A percentile compares a stretch with the other conserved stretches of the same genome.
phyloP scores from a whole-genome alignment of 2,113 vertebrate species.

The Elgaria multicarinata region DNA sequence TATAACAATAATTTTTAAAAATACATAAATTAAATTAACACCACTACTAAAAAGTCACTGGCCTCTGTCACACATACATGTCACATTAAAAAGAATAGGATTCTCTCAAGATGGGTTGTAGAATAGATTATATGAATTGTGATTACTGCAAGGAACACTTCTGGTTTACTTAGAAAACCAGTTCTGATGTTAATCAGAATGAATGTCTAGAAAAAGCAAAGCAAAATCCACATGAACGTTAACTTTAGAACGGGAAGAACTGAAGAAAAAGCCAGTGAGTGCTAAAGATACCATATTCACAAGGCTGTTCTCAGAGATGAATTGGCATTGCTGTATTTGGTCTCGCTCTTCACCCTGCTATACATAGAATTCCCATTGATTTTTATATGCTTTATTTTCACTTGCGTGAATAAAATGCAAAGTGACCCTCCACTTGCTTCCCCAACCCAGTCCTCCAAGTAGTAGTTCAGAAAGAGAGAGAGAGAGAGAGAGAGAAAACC shows the following conservation, averaged over 20 bases:
- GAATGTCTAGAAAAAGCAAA: neutral
- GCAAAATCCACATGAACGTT: neutral
- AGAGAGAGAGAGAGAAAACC: no score
- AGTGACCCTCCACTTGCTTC: neutral
- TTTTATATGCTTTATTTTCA: neutral
- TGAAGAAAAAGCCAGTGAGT: neutral
- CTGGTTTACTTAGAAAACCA: neutral
- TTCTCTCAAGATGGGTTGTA: neutral
- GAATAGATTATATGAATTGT: neutral
- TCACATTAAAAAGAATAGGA: neutral
- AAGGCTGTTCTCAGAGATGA: neutral
- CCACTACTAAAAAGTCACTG: neutral
- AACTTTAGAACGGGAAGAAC: neutral
- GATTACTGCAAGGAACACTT: neutral
- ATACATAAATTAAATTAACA: neutral
- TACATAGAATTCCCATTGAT: neutral
- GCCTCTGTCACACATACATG: no score
- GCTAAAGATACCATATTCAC: neutral
- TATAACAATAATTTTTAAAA: neutral
- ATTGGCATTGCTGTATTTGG: neutral
- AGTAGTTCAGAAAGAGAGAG: neutral
- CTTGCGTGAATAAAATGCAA: neutral
- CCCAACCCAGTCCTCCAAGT: neutral
- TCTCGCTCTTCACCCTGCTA: conserved; percentile 3
- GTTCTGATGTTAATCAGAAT: conserved; percentile 6